These are phyloP conservation scores for Venusia cambrica DNA, from an alignment of 2,888 invertebrate genomes.

Conservation along the genomic window DNA sequence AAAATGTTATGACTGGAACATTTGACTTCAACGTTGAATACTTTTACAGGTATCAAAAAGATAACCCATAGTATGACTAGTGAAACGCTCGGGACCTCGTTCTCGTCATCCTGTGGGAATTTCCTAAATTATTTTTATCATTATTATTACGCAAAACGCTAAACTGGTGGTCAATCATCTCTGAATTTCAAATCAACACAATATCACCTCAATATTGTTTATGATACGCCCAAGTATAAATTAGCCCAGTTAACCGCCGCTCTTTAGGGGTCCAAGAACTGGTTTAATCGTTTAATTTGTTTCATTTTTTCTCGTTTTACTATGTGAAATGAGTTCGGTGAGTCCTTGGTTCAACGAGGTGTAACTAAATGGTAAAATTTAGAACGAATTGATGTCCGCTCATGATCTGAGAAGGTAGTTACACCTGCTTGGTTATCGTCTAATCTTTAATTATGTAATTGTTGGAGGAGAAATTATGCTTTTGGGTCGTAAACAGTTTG, in stretches of 20 bases:
- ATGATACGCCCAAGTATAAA: constrained; percentile 73
- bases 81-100: no score
- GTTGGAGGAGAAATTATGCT: constrained; percentile 40
- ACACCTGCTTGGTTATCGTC: constrained; percentile 67
- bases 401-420: constrained; percentile 58
- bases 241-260: constrained; percentile 75
- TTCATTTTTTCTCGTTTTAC: constrained; percentile 66
- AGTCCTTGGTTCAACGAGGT: constrained; percentile 80
- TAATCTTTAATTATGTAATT: constrained; percentile 71
- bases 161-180: neutral
- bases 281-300: constrained; percentile 76
- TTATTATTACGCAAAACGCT: neutral
- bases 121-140: no score
- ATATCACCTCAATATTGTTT: constrained; percentile 55
- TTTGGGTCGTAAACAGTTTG: constrained; percentile 24
- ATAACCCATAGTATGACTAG: no score
- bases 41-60: no score
- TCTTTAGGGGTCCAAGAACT: constrained; percentile 76
- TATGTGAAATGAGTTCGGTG: constrained; percentile 64
- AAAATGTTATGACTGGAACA: no score
- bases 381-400: constrained; percentile 77
- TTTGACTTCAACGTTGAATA: no score
- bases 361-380: constrained; percentile 76
- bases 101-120: no score
- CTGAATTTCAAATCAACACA: constrained; percentile 7